Percentiles rank a stretch among this genome's conserved stretches.
phyloP scores from a whole-genome alignment of 1,140 invertebrate species.

The Andricus grossulariae region DNA sequence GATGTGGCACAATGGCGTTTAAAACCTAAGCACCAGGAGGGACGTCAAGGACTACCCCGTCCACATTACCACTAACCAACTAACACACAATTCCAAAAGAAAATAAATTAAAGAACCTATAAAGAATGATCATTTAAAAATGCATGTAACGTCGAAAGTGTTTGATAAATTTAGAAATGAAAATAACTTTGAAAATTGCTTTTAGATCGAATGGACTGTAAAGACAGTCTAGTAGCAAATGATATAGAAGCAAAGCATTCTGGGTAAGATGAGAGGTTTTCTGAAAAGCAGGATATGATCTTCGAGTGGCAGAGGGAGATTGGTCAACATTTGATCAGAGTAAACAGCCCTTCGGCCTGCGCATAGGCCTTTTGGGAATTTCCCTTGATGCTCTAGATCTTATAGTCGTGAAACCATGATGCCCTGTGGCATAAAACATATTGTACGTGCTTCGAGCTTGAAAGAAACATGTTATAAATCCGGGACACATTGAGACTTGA shows the following conservation, averaged over 20 bases:
- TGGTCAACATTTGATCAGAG: slow-evolving; percentile 68
- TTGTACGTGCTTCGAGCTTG: slow-evolving; percentile 54
- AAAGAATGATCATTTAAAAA: too few relatives aligned
- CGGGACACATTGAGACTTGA: background rate
- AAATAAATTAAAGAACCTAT: too few relatives aligned
- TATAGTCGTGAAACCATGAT: slow-evolving; percentile 43
- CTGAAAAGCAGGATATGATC: slow-evolving; percentile 62
- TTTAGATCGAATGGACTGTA: too few relatives aligned
- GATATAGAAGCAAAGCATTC: background rate
- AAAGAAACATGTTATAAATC: background rate
- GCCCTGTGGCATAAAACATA: slow-evolving; percentile 57
- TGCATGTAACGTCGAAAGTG: too few relatives aligned
- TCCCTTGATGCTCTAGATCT: slow-evolving; percentile 51
- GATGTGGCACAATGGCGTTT: too few relatives aligned
- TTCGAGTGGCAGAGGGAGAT: slow-evolving; percentile 52
- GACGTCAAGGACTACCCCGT: too few relatives aligned
- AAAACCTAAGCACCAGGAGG: too few relatives aligned
- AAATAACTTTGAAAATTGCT: too few relatives aligned
- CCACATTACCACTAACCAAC: too few relatives aligned
- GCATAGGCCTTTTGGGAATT: slow-evolving; percentile 56
- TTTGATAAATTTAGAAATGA: too few relatives aligned
- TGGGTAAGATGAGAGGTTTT: slow-evolving; percentile 49
- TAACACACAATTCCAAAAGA: too few relatives aligned
- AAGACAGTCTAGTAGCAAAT: background rate
- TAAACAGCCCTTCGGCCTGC: slow-evolving; percentile 60